phyloP scores from a whole-genome alignment of 2,113 vertebrate genomes.

The Patagioenas fasciata region DNA sequence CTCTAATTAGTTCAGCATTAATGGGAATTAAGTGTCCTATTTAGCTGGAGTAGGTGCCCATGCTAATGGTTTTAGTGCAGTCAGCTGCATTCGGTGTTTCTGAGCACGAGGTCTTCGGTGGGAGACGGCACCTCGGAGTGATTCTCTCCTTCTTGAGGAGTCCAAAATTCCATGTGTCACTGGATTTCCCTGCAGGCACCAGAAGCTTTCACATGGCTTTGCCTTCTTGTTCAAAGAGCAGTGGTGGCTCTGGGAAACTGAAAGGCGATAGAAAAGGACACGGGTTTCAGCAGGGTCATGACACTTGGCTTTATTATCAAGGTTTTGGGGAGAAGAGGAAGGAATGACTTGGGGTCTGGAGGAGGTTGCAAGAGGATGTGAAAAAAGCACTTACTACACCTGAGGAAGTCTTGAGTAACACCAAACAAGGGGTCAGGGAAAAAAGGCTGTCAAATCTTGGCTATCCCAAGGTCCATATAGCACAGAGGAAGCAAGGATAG shows the following conservation, averaged over 20 bases:
- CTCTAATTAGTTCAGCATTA: constrained; percentile 49
- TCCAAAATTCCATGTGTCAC: not conserved
- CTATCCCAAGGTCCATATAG: not conserved
- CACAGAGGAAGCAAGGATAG: not conserved
- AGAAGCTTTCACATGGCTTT: not conserved
- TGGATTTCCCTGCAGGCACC: not conserved
- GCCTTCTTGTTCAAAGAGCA: not conserved
- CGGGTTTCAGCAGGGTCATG: not conserved
- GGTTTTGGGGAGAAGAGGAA: not conserved
- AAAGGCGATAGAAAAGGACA: not conserved
- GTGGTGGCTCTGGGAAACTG: not conserved
- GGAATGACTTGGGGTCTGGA: not conserved
- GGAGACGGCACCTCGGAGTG: not conserved
- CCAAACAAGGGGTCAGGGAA: not conserved
- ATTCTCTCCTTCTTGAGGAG: not conserved
- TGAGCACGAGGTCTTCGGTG: not conserved
- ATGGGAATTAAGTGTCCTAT: constrained; percentile 50
- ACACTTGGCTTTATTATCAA: not conserved
- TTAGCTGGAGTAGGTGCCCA: constrained; percentile 11
- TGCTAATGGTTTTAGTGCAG: not conserved
- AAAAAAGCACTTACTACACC: not conserved
- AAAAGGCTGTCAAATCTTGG: not conserved
- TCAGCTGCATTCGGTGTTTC: not conserved
- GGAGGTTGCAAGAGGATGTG: not conserved
- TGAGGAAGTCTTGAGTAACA: not conserved